Evolutionary conservation across 2,797 vertebrate genomes (phyloP), one percentile per base, ranked within the genome.

Genomic region (Lithobates pipiens): DNA sequence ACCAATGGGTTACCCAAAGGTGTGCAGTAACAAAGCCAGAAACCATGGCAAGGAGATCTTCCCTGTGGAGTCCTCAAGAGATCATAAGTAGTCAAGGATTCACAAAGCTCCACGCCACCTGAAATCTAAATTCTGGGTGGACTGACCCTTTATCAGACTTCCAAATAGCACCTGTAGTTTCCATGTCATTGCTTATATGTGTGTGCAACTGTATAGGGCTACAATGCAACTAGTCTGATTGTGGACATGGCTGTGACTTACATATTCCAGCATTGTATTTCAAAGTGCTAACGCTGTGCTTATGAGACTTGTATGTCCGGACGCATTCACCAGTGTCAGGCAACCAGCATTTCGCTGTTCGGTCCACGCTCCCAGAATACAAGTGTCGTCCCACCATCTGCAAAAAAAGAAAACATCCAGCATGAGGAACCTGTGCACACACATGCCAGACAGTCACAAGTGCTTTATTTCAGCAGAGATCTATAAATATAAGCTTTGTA

Each of bases 301-400:
- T 92, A 90, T 96, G 95, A 83, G 93, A 89, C 5, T 93, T 91
- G 91, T 94, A 95, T 0, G 94, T 95, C 82, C 92, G 91, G 89
- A 95, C 88, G 0, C 86, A 86, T 90, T 95, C 93, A 32, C 94
- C 95, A 0, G 92, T 94, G 88, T 94, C 94, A 0, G 90, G 91
- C 87, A 93, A 90, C 95, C 95, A 96, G 90, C 95, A 95, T 89
- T 94, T 95, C 84, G 93, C 95, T 0, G 95, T 95, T 89, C 92
- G 90, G 92, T 96, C 95, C 0, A 94, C 90, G 0, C 95, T 96
- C 32, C 95, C 95, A 0, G 95, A 95, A 84, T 94, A 96, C 86
- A 96, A 86, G 42, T 93, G 92, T 34, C 88, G 91, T 68, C 94
- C 93, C 77, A 90, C 92, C 11, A 96, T 93, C 95, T 96, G 92